These are phyloP conservation scores for Drosophila leonis DNA, from an alignment of 2,888 invertebrate genomes.

Conservation along the genomic window DNA sequence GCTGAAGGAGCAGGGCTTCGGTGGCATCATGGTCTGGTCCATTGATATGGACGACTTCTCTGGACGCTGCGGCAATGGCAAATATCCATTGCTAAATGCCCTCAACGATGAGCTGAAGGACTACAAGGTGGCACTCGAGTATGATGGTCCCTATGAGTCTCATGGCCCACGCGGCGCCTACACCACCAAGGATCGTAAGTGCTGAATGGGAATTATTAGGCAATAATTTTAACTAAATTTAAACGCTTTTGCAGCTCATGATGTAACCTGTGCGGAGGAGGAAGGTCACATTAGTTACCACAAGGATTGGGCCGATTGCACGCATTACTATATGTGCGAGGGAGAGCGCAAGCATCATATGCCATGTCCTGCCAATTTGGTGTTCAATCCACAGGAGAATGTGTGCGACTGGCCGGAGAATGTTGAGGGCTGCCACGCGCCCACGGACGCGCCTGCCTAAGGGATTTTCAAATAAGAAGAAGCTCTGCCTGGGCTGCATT, in stretches of 20 bases:
- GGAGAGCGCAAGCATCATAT: conserved; percentile 97
- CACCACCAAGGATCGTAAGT: conserved; percentile 95
- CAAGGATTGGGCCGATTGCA: conserved; percentile 95
- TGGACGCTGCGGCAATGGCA: conserved; percentile 95
- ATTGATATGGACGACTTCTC: conserved; percentile 97
- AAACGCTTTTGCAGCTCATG: conserved; percentile 88
- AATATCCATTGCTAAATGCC: conserved; percentile 94
- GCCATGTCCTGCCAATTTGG: conserved; percentile 96
- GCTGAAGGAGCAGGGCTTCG: conserved; percentile 97
- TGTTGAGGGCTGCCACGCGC: conserved; percentile 93
- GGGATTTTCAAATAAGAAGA: background rate
- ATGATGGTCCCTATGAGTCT: conserved; percentile 94
- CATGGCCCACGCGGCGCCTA: conserved; percentile 90
- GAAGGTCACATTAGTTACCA: conserved; percentile 98
- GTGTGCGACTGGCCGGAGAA: conserved; percentile 99
- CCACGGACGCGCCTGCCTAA: conserved; percentile 88
- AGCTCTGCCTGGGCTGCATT: conserved; percentile 6
- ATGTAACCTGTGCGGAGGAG: conserved; percentile 95
- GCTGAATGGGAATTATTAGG: no score
- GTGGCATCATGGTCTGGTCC: conserved; percentile 99
- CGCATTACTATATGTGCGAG: conserved; percentile 98
- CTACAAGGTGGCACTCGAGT: conserved; percentile 93
- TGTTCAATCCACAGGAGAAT: conserved; percentile 96
- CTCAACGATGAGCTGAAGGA: conserved; percentile 94
- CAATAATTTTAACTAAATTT: background rate